Base-by-base conservation (phyloP, 1,140 invertebrate species). In the Aleiodes sp. region DNA sequence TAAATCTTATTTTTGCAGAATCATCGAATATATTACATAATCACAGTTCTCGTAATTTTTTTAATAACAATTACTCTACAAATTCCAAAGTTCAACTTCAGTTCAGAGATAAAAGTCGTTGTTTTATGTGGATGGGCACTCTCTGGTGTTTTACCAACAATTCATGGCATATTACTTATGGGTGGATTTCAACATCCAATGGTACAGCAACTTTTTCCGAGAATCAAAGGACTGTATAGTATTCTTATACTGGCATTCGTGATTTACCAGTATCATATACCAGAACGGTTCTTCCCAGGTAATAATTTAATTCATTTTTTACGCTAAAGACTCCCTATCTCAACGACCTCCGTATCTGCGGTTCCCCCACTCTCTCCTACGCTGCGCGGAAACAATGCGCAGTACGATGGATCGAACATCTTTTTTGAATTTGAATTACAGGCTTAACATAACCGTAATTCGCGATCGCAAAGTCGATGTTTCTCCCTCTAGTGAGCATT, bases 161-260 rank as follows among this genome's bases (percentile, higher is more conserved):
- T 94, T 26, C 97, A 98, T 80, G 98, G 96, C 96, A 91, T 93
- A 0, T 86, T 93, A 52, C 89, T 92, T 2, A 96, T 96, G 92
- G 95, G 96, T 21, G 96, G 96, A 2, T 89, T 95, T 74, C 90
- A 92, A 37, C 92, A 94, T 78, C 91, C 92, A 28, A 90, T 97
- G 82, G 95, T 98, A 41, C 82, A 88, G 91, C 87, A 95, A 74
- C 90, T 97, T 72, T 87, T 97, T 46, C 95, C 96, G 4, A 90
- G 95, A 80, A 93, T 98, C 2, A 87, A 96, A 21, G 90, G 94
- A 72, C 96, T 98, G 93, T 98, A 98, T 79, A 74, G 90, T n/a
- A 93, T 98, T 52, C 94, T 93, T 75, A 92, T 93, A n/a, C 86
- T 91, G 26, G 97, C 96, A 0, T 97, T 98, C 75, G 86, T 91